Conservation (phyloP, 2,888 invertebrate genomes). For the Latheticus oryzae region DNA sequence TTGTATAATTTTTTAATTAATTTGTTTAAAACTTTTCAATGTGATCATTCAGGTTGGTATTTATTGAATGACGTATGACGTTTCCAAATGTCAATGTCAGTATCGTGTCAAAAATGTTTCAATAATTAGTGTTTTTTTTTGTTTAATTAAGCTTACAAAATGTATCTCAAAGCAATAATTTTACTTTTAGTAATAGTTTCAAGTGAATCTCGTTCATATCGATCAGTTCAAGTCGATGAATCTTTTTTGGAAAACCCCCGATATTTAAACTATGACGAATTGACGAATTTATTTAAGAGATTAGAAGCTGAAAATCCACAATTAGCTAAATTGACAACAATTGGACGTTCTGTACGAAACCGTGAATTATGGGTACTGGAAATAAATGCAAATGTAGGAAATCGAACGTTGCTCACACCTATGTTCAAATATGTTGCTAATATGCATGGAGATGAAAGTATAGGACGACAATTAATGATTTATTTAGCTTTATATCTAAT, state of each 20-base stretch:
- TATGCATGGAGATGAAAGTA: slow-evolving; percentile 96
- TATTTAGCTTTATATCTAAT: slow-evolving; percentile 88
- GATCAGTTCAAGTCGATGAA: slow-evolving; percentile 61
- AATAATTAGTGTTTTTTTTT: too few relatives aligned
- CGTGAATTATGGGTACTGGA: slow-evolving; percentile 86
- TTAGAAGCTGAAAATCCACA: slow-evolving; percentile 76
- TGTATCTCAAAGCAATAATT: slow-evolving; percentile 27
- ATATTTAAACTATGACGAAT: slow-evolving; percentile 79
- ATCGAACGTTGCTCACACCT: slow-evolving; percentile 75
- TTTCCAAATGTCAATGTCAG: not conserved
- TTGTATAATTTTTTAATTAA: slow-evolving; percentile 5
- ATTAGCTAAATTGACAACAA: slow-evolving; percentile 76
- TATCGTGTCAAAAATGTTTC: slow-evolving; percentile 11
- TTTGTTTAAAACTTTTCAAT: not conserved
- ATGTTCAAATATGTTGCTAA: slow-evolving; percentile 95
- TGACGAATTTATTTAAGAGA: slow-evolving; percentile 73
- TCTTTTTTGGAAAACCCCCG: slow-evolving; percentile 70
- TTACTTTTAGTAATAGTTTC: slow-evolving; percentile 14
- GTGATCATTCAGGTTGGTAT: not conserved
- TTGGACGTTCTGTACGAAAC: slow-evolving; percentile 87
- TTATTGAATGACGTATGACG: slow-evolving; percentile 7
- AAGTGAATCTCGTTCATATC: slow-evolving; percentile 26
- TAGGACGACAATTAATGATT: slow-evolving; percentile 87
- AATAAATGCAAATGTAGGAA: slow-evolving; percentile 77
- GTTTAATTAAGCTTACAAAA: slow-evolving; percentile 12